A percentile compares a stretch with the other conserved stretches of the same genome.
phyloP scores from a whole-genome alignment of 2,113 vertebrate genomes.

The Pandion haliaetus region DNA sequence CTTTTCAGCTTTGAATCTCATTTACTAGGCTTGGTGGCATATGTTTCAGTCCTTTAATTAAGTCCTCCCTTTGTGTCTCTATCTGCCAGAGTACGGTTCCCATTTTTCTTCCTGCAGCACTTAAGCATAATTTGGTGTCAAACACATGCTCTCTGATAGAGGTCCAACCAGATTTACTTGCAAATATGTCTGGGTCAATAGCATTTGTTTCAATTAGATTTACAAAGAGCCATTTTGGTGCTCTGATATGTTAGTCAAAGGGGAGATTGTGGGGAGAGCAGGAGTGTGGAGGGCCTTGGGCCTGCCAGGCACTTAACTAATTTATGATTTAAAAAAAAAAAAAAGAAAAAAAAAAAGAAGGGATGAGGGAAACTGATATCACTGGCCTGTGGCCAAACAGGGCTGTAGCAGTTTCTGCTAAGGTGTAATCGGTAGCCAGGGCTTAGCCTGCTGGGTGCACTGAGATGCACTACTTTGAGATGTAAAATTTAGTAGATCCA shows the following conservation, averaged over 20 bases:
- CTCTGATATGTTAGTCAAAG: slow-evolving; percentile 31
- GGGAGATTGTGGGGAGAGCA: not conserved
- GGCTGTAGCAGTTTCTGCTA: not conserved
- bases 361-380: not conserved
- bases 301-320: slow-evolving; percentile 30
- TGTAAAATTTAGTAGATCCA: not conserved
- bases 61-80: slow-evolving; percentile 57
- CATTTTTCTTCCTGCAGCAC: slow-evolving; percentile 60
- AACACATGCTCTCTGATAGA: slow-evolving; percentile 50
- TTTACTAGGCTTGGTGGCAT: slow-evolving; percentile 29
- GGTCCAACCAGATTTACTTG: slow-evolving; percentile 66
- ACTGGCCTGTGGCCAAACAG: not conserved
- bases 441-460: not conserved
- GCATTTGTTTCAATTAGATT: slow-evolving; percentile 74
- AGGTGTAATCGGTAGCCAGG: slow-evolving; percentile 18
- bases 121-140: slow-evolving; percentile 66
- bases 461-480: not conserved
- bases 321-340: slow-evolving; percentile 15
- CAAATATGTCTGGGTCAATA: slow-evolving; percentile 62
- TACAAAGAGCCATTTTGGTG: slow-evolving; percentile 64
- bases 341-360: not conserved
- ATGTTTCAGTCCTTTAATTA: slow-evolving; percentile 70
- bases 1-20: slow-evolving; percentile 18
- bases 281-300: not conserved
- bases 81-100: slow-evolving; percentile 35